phyloP scores from a whole-genome alignment of 2,888 invertebrate species.

The Lydus trimaculatus region DNA sequence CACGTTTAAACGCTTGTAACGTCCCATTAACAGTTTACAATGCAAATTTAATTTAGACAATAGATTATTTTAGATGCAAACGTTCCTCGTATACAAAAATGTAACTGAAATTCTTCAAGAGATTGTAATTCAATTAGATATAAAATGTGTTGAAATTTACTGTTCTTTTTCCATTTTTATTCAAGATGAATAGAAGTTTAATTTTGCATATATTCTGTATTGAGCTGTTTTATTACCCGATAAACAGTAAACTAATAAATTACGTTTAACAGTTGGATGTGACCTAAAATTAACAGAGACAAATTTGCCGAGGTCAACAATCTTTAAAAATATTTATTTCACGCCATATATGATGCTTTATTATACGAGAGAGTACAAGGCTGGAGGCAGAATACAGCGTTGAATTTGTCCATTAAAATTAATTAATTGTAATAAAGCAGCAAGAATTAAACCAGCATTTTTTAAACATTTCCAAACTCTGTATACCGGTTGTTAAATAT shows the following conservation, averaged over 20 bases:
- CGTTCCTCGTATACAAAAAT: background rate
- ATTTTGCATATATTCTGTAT: too few relatives aligned
- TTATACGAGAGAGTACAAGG: background rate
- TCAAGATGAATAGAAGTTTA: too few relatives aligned
- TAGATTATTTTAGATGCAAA: constrained; percentile 34
- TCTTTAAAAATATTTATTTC: background rate
- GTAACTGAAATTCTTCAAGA: background rate
- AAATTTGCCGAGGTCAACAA: background rate
- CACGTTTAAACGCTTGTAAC: constrained; percentile 41
- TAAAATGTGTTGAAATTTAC: background rate
- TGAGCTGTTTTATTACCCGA: too few relatives aligned
- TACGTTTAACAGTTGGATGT: background rate
- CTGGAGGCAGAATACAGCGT: background rate
- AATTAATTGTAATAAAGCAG: too few relatives aligned
- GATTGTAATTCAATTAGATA: background rate
- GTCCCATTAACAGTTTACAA: constrained; percentile 36
- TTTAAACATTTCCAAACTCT: too few relatives aligned
- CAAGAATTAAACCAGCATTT: too few relatives aligned
- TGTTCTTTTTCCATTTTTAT: too few relatives aligned
- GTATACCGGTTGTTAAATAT: too few relatives aligned
- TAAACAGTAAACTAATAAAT: background rate
- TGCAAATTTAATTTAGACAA: constrained; percentile 42
- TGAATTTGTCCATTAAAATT: too few relatives aligned
- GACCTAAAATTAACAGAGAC: background rate
- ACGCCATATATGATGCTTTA: background rate